Base-by-base conservation (phyloP, 2,888 invertebrate species). In the Carterocephalus palaemon region DNA sequence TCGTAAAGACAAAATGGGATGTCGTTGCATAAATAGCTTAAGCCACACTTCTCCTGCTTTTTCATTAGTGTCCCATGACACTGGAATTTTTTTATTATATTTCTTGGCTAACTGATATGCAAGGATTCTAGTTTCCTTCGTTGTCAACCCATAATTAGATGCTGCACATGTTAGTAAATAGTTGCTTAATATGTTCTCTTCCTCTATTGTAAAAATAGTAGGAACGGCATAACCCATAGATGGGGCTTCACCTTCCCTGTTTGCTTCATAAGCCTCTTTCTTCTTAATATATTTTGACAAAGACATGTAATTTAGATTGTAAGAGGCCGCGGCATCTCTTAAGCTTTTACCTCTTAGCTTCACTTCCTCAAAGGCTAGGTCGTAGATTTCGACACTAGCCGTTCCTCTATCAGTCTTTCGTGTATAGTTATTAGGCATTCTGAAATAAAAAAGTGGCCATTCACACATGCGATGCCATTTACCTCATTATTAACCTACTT, bases 121-220 rank as follows among this genome's bases (percentile, higher is more conserved):
- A 9, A 45, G 26, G 17, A 5, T 8, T 31, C 46, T 46, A 2
- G 46, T 48, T 29, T 48, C 48, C 42, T 51, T 51, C 10, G 48
- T 46, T 22, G 46, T 45, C 19, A 50, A 33, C 12, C 47, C 50
- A 47, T 34, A 45, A 32, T 45, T 47, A 8, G 37, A 19, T 22
- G 47, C 43, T 3, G 48, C 51, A 48, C 46, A 49, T 12, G 40
- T 51, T 10, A 46, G 12, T 40, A 51, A 43, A 43, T 51, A 48
- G 2, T 51, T 42, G 16, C 39, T 20, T 39, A 49, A 42, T 38
- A 47, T 51, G n/a, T 52, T 47, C 15, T 52, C 52, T 17, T 46
- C 47, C 22, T 42, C 46, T 31, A 42, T 13, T 42, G 46, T 52
- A 41, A 52, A 49, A 28, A 48, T 13, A 1, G 50, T 53, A 5